phyloP scores from a whole-genome alignment of 2,113 vertebrate genomes.

The Pelodiscus sinensis region DNA sequence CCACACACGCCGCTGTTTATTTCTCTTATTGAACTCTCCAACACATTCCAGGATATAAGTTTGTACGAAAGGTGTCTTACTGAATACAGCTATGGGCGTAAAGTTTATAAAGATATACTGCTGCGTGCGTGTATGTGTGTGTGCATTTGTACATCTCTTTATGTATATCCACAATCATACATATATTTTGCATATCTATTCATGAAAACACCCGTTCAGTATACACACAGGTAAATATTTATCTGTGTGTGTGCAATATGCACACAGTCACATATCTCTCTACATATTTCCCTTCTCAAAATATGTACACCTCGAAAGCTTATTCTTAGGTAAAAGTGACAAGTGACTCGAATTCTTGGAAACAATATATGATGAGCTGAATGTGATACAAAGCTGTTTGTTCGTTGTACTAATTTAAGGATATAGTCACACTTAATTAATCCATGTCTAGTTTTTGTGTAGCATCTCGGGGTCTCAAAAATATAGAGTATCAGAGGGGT shows the following conservation, averaged over 20 bases:
- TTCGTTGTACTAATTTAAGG: slow-evolving; percentile 80
- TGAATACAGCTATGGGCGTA: background rate
- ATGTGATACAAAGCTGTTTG: slow-evolving; percentile 71
- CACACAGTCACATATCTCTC: background rate
- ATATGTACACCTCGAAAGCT: background rate
- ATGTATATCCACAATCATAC: background rate
- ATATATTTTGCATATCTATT: background rate
- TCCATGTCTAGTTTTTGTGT: slow-evolving; percentile 77
- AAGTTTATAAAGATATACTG: background rate
- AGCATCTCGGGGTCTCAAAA: slow-evolving; percentile 65
- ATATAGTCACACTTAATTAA: slow-evolving; percentile 81
- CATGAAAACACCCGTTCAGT: background rate
- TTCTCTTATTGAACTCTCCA: background rate
- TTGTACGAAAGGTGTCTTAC: accelerated
- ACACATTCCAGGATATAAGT: background rate
- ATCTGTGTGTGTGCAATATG: background rate
- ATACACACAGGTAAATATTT: background rate
- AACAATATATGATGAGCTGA: slow-evolving; percentile 64
- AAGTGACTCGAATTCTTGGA: slow-evolving; percentile 70
- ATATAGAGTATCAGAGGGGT: too few relatives aligned
- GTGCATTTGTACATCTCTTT: background rate
- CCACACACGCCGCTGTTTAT: accelerated
- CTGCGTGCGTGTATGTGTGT: background rate
- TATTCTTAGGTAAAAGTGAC: background rate
- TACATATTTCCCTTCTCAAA: slow-evolving; percentile 27